phyloP scores from a whole-genome alignment of 2,113 vertebrate genomes.

The Hypomesus transpacificus region DNA sequence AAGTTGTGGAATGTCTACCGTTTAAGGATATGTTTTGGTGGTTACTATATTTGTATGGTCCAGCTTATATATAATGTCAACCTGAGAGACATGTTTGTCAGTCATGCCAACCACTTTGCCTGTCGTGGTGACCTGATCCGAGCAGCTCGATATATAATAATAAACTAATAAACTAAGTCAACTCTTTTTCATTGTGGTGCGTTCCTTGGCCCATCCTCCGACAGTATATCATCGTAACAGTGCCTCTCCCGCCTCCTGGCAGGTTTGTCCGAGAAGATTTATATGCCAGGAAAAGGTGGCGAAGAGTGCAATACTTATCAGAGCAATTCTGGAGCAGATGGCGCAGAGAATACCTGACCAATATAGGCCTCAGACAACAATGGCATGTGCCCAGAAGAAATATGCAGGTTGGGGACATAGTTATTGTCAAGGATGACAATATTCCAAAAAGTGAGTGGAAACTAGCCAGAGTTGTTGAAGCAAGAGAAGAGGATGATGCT shows the following conservation, averaged over 20 bases:
- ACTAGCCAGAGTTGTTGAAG: slow-evolving; percentile 2
- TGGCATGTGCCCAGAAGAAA: slow-evolving; percentile 17
- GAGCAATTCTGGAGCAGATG: slow-evolving; percentile 21
- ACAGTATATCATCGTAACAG: too few relatives aligned
- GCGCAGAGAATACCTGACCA: slow-evolving; percentile 10
- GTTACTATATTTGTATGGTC: too few relatives aligned
- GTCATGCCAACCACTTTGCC: too few relatives aligned
- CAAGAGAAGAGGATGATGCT: slow-evolving; percentile 8
- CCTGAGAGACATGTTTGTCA: too few relatives aligned
- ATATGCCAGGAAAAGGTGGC: slow-evolving; percentile 1
- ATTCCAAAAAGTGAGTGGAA: slow-evolving; percentile 9
- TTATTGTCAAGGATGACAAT: slow-evolving; percentile 5
- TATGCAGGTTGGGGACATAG: slow-evolving; percentile 5
- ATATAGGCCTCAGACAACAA: background rate
- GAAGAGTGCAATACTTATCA: background rate
- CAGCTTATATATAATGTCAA: too few relatives aligned
- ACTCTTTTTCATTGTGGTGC: too few relatives aligned
- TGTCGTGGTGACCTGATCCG: too few relatives aligned
- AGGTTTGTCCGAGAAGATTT: background rate
- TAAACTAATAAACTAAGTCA: too few relatives aligned
- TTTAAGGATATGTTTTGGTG: too few relatives aligned
- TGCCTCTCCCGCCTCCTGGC: background rate
- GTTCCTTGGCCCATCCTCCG: too few relatives aligned
- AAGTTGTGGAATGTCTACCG: too few relatives aligned
- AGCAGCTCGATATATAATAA: too few relatives aligned